Evolutionary conservation across 1,140 invertebrate species (phyloP).

Genomic region (Scylla paramamosain): DNA sequence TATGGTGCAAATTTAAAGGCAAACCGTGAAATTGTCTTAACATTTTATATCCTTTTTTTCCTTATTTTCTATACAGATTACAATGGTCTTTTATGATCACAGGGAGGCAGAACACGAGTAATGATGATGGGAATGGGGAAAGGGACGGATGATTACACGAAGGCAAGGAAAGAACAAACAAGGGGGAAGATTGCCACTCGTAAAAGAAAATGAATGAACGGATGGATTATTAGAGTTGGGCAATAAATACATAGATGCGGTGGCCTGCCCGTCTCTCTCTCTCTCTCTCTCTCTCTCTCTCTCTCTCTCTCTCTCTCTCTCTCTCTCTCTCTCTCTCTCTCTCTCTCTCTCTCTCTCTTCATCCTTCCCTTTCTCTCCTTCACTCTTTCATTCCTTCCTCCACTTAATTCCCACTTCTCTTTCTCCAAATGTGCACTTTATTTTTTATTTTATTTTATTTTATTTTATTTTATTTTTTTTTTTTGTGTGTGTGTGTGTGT

Average conservation of each 20-base stretch:
- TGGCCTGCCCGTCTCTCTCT: not conserved
- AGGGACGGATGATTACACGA: not conserved
- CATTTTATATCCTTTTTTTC: not conserved
- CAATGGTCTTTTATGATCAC: not conserved
- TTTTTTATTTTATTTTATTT: too few species aligned
- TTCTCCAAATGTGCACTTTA: not conserved
- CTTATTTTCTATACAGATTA: not conserved
- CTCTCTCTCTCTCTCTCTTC: not conserved
- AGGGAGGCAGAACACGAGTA: not conserved
- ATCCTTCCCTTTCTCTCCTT: not conserved
- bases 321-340: too few species aligned
- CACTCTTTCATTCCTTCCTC: not conserved
- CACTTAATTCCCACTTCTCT: not conserved
- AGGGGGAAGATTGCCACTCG: not conserved
- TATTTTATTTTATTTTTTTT: too few species aligned
- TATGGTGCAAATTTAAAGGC: not conserved
- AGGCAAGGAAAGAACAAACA: not conserved
- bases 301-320: not conserved
- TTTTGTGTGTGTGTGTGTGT: too few species aligned
- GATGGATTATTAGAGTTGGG: too few species aligned
- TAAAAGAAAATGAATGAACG: not conserved
- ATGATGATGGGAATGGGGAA: not conserved
- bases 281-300: not conserved
- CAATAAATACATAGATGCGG: not conserved
- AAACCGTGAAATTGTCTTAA: not conserved